Evolutionary conservation across 2,888 invertebrate genomes (phyloP), one percentile per base, ranked within the genome.

Genomic region (Allygus modestus): DNA sequence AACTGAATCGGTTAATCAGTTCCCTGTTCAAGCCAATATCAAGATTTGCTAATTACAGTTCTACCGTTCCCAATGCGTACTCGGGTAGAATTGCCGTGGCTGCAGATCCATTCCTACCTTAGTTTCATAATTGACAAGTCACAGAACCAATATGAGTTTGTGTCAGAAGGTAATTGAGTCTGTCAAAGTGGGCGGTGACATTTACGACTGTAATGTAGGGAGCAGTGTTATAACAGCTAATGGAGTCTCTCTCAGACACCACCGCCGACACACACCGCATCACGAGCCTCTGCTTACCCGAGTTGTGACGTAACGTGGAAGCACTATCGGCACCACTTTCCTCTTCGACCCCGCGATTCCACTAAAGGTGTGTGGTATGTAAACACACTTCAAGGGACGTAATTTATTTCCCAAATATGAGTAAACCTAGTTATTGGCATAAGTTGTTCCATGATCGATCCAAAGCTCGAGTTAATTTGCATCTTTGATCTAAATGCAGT

Each of bases 181-280:
- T 20, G 71, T 31, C 37, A 20, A 41, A 37, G 71, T 41, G 71
- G 71, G 71, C 41, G 71, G 71, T 71, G 71, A 71, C 71, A 71
- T 71, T 71, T 71, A 31, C 65, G 28, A 28, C 28, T 28, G 28
- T 65, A 23, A 23, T 54, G 54, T 23, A 23, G 20, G 54, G 54
- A 54, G 54, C 20, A 28, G 65, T 65, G 65, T 65, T 65, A 28
- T 65, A 65, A 65, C 65, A 65, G 65, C 65, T 65, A 65, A 65
- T 65, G 65, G 65, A 65, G 17, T 17, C 65, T 65, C 65, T 65
- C 65, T 28, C 12, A 0, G 28, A 2, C 1, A 28, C 58, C 58
- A 23, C 5, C 58, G 26, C 51, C 58, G 23, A 28, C 23, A 58
- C 58, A 58, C 58, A 58, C 58, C 58, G 23, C 58, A n/a, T 12